A percentile compares a stretch with the other conserved stretches of the same genome.
phyloP scores from a whole-genome alignment of 2,113 vertebrate genomes.

The Myrmecobius fasciatus region DNA sequence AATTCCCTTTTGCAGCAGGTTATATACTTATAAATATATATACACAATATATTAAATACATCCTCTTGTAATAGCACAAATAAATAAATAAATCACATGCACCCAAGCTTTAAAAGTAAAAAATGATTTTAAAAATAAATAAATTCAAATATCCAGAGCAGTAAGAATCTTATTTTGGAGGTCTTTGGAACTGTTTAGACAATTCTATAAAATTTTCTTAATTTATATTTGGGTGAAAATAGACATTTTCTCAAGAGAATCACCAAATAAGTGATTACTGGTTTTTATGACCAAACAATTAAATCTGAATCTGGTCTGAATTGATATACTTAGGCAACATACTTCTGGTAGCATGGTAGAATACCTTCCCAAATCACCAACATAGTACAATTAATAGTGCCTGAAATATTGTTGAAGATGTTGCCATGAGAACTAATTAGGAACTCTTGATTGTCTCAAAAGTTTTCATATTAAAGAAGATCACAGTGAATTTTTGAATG shows the following conservation, averaged over 20 bases:
- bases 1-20: conserved; percentile 65
- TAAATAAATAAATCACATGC: neutral
- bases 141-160: conserved; percentile 4
- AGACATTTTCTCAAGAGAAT: conserved; percentile 58
- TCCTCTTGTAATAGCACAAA: too few relatives aligned
- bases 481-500: neutral
- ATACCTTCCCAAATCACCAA: conserved; percentile 31
- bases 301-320: conserved; percentile 32
- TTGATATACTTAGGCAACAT: conserved; percentile 8
- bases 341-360: conserved; percentile 15
- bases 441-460: neutral
- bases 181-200: neutral
- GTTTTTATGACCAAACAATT: conserved; percentile 51
- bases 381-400: neutral
- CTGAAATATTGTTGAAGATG: conserved; percentile 18
- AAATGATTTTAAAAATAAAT: conserved; percentile 57
- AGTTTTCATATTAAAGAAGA: conserved; percentile 27
- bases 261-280: conserved; percentile 46
- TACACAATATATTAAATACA: neutral
- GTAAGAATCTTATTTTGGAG: neutral
- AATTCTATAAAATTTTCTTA: neutral
- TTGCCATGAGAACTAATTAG: neutral
- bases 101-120: neutral
- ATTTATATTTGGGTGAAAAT: conserved; percentile 46
- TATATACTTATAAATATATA: conserved; percentile 31